phyloP scores from a whole-genome alignment of 1,140 invertebrate species.

The Zaprionus nigranus region DNA sequence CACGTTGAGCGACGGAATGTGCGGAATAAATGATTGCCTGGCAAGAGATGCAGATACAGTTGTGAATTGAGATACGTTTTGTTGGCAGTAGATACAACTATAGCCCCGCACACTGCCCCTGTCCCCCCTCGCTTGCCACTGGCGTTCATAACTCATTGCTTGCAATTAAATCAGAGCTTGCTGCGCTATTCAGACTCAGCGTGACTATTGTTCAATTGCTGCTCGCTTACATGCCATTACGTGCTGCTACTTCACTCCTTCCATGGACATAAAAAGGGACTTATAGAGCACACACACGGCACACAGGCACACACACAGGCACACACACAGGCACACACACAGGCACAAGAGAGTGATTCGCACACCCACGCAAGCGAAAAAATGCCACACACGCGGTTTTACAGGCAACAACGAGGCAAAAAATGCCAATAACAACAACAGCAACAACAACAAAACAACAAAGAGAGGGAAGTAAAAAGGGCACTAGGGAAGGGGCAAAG shows the following conservation, averaged over 20 bases:
- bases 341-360: neutral
- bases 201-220: constrained; percentile 57
- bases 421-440: constrained; percentile 23
- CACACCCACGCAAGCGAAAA: constrained; percentile 14
- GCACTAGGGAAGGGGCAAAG: no score
- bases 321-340: neutral
- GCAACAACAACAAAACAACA: neutral
- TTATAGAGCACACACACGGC: constrained; percentile 45
- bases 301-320: neutral
- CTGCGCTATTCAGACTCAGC: constrained; percentile 39
- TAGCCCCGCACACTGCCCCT: no score
- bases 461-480: neutral
- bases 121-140: no score
- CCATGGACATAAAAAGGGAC: constrained; percentile 51
- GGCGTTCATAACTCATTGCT: neutral
- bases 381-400: constrained; percentile 48
- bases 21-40: constrained; percentile 23
- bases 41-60: neutral
- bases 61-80: neutral
- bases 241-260: constrained; percentile 47
- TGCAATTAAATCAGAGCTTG: constrained; percentile 74
- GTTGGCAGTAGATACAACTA: no score
- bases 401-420: constrained; percentile 37
- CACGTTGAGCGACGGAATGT: constrained; percentile 20
- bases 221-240: constrained; percentile 74